A percentile compares a stretch with the other conserved stretches of the same genome.
Conservation (phyloP, 2,113 vertebrate genomes). For the Hypomesus transpacificus region DNA sequence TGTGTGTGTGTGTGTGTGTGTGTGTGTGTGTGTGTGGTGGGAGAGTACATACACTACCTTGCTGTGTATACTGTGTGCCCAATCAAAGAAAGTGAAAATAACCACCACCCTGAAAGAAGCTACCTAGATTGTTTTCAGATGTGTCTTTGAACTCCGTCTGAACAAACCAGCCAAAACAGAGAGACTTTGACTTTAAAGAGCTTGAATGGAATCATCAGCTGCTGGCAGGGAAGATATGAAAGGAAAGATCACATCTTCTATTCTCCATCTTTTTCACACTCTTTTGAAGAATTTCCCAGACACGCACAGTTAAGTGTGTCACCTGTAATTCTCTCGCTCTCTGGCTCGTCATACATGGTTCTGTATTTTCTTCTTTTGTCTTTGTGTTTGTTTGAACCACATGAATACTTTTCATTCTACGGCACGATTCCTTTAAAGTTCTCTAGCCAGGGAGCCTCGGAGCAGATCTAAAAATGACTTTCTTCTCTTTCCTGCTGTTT, state of each 20-base stretch:
- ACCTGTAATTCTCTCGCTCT: conserved; percentile 17
- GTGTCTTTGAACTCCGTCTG: conserved; percentile 3
- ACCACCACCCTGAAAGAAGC: background rate
- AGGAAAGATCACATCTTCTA: conserved; percentile 37
- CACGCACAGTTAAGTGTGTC: conserved; percentile 21
- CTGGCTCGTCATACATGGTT: background rate
- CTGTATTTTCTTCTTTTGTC: conserved; percentile 10
- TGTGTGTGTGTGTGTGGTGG: background rate
- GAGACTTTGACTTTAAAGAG: conserved; percentile 25
- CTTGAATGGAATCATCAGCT: conserved; percentile 38
- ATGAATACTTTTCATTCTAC: conserved; percentile 6
- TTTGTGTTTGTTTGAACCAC: conserved; percentile 15
- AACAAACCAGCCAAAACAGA: conserved; percentile 3
- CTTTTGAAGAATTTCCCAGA: conserved; percentile 33
- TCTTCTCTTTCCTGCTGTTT: background rate
- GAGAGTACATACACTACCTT: background rate
- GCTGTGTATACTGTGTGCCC: background rate
- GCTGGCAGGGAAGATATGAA: conserved; percentile 30
- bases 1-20: conserved; percentile 8
- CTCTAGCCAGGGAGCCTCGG: background rate
- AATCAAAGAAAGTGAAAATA: conserved; percentile 5
- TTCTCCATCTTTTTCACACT: conserved; percentile 41
- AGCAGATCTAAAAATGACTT: conserved; percentile 1
- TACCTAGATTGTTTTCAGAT: background rate
- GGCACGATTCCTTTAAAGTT: conserved; percentile 22